These are phyloP conservation scores for Heliocidaris erythrogramma DNA, from an alignment of 35 echinoderm and acorn worm species.

Conservation along the genomic window DNA sequence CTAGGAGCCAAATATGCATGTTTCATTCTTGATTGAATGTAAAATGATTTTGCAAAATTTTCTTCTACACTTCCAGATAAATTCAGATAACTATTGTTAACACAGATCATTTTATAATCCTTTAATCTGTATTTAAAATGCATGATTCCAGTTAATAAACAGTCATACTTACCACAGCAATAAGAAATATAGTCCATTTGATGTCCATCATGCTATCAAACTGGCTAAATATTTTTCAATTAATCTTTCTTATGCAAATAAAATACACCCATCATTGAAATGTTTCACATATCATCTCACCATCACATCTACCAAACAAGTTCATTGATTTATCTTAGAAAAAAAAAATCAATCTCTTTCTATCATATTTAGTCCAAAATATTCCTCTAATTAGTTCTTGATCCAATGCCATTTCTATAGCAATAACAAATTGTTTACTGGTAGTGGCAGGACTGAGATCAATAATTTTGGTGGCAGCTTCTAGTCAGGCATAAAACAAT, in stretches of 20 bases:
- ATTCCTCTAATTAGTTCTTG: not conserved
- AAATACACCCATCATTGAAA: not conserved
- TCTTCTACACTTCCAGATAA: no score
- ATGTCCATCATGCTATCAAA: not conserved
- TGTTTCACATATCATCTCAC: not conserved
- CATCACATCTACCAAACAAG: not conserved
- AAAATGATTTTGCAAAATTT: no score
- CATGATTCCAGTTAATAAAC: not conserved
- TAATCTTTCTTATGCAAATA: not conserved
- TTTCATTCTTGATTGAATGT: no score
- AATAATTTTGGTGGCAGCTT: not conserved
- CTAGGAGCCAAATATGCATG: no score
- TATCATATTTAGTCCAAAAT: not conserved
- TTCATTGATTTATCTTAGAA: not conserved
- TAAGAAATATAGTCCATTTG: not conserved
- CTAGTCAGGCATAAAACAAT: not conserved
- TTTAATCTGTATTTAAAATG: no score
- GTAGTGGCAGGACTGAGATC: not conserved
- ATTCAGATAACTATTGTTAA: no score
- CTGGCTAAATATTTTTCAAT: not conserved
- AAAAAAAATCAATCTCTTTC: not conserved
- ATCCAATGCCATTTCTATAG: not conserved
- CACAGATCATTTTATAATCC: no score
- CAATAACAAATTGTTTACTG: not conserved
- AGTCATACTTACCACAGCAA: not conserved